Evolutionary conservation across 2,113 vertebrate genomes (phyloP).

Genomic region (Cervus canadensis): DNA sequence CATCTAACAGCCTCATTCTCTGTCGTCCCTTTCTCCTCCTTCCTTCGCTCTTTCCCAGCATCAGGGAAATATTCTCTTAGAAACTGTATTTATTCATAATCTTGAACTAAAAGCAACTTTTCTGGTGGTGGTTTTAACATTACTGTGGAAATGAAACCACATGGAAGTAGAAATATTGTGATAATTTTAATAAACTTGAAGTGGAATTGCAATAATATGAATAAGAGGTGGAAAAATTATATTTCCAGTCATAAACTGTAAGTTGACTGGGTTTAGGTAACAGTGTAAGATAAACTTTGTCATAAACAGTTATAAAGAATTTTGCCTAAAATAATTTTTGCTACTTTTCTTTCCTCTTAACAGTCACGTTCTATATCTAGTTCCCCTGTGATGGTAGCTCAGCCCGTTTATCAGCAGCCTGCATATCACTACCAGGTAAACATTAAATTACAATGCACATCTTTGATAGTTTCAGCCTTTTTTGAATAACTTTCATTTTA

Average conservation of each 20-base stretch:
- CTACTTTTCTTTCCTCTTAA: slow-evolving; percentile 42
- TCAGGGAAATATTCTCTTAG: neutral
- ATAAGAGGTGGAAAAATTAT: slow-evolving; percentile 28
- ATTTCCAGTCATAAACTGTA: slow-evolving; percentile 34
- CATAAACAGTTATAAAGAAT: slow-evolving; percentile 23
- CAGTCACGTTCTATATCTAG: slow-evolving; percentile 79
- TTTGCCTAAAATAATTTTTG: slow-evolving; percentile 19
- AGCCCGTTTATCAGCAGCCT: slow-evolving; percentile 82
- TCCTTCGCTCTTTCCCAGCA: neutral
- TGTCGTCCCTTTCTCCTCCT: neutral
- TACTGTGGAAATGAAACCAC: slow-evolving; percentile 16
- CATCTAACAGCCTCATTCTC: neutral
- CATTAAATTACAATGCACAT: slow-evolving; percentile 45
- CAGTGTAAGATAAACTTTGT: slow-evolving; percentile 19
- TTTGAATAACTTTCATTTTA: neutral
- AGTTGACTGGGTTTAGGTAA: neutral
- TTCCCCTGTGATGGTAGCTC: slow-evolving; percentile 81
- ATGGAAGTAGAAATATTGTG: neutral
- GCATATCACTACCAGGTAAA: slow-evolving; percentile 84
- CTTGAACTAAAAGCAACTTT: slow-evolving; percentile 37
- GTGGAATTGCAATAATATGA: neutral
- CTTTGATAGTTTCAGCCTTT: neutral
- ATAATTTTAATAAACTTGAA: slow-evolving; percentile 13
- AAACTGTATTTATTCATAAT: neutral
- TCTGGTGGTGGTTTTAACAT: neutral